Evolutionary conservation across 2,797 vertebrate genomes (phyloP).

Genomic region (Dallia pectoralis): DNA sequence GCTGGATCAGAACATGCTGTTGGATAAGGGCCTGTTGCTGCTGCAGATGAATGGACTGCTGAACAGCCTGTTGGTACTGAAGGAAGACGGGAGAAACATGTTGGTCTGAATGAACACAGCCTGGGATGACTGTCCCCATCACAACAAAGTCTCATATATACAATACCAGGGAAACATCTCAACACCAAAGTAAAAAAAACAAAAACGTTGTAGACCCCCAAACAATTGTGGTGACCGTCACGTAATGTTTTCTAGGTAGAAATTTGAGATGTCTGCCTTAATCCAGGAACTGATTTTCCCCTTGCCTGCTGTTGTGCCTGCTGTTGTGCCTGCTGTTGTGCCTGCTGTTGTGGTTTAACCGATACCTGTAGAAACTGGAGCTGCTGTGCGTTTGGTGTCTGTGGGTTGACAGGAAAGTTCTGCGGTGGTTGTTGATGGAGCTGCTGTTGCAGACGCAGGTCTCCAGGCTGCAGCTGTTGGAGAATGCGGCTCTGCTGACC

Average conservation of each 20-base stretch:
- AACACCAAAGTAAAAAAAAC: too few species aligned
- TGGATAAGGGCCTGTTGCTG: slow-evolving; percentile 76
- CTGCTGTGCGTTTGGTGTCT: slow-evolving; percentile 72
- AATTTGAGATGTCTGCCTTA: neutral
- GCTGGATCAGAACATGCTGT: slow-evolving; percentile 81
- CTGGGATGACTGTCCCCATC: too few species aligned
- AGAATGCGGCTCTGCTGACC: slow-evolving; percentile 88
- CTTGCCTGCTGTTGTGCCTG: too few species aligned
- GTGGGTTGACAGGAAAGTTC: slow-evolving; percentile 44
- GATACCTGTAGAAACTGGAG: slow-evolving; percentile 86
- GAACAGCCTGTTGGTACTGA: slow-evolving; percentile 72
- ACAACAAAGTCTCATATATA: too few species aligned
- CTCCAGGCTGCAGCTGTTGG: slow-evolving; percentile 94
- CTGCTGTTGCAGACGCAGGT: slow-evolving; percentile 86
- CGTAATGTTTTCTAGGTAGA: too few species aligned
- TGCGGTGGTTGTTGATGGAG: slow-evolving; percentile 80
- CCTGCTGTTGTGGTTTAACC: neutral
- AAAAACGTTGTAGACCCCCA: too few species aligned
- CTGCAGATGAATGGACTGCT: slow-evolving; percentile 72
- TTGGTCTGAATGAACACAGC: too few species aligned
- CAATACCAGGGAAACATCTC: too few species aligned
- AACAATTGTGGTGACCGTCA: too few species aligned
- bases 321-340: too few species aligned
- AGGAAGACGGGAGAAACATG: neutral
- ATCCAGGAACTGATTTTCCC: neutral